These are phyloP conservation scores for Butastur rufipennis DNA, from an alignment of 2,113 vertebrate species.

Conservation along the genomic window DNA sequence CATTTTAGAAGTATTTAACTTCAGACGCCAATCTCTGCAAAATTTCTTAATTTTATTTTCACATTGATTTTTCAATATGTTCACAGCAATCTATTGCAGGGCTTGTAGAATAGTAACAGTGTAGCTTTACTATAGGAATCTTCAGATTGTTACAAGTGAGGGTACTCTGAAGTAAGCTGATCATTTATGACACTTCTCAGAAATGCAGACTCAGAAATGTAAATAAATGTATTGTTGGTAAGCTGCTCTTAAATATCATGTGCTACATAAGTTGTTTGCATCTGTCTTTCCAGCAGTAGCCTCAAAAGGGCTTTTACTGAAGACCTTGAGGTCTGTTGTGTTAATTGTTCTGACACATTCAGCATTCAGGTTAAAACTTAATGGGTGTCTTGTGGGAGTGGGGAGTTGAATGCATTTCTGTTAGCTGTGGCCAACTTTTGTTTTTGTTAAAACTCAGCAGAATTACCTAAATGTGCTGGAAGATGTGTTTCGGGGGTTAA, in stretches of 20 bases:
- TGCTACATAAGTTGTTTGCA: not conserved
- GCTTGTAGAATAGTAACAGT: not conserved
- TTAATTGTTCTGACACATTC: constrained; percentile 37
- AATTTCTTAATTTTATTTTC: not conserved
- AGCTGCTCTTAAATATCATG: not conserved
- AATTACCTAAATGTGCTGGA: constrained; percentile 41
- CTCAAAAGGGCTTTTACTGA: not conserved
- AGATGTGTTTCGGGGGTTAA: constrained; percentile 25
- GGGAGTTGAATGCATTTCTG: not conserved
- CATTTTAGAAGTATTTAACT: not conserved
- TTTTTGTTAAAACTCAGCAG: constrained; percentile 51
- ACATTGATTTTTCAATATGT: not conserved
- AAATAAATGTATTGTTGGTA: not conserved
- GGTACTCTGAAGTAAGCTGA: not conserved
- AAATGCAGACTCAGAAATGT: not conserved
- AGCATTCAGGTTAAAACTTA: constrained; percentile 11
- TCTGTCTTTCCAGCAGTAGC: not conserved
- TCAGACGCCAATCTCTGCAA: not conserved
- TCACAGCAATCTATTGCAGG: not conserved
- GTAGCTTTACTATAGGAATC: not conserved
- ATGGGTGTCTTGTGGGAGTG: constrained; percentile 15
- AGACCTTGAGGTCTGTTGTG: constrained; percentile 13
- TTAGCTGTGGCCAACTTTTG: not conserved
- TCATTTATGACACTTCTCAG: not conserved
- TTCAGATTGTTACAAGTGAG: not conserved